Evolutionary conservation across 2,797 vertebrate species (phyloP), one percentile per base, ranked within the genome.

Genomic region (Sebastes kiyomatsui): DNA sequence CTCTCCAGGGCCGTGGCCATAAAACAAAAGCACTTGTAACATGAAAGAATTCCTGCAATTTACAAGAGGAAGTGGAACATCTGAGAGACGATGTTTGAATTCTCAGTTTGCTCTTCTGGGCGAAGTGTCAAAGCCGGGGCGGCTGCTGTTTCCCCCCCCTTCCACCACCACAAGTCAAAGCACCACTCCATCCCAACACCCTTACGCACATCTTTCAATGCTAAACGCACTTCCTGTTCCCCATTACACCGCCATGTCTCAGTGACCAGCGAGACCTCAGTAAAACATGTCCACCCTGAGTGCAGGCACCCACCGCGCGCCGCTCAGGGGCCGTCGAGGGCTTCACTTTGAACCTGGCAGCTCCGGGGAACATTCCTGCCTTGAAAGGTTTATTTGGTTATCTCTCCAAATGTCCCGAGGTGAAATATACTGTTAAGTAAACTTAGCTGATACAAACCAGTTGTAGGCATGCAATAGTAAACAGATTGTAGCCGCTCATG

Each of bases 41-140:
- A 96, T 97, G 96, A 97, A 97, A 97, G 96, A 96, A 97, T 96
- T 96, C 95, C 96, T 95, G 88, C 27, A 28, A 95, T 96, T 96
- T 95, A 95, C 94, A 94, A 96, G 95, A 96, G 95, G 95, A 97
- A 96, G 95, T 95, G 94, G 93, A 94, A 95, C 91, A 95, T 95
- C 96, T 94, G 95, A 96, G 90, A 89, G 95, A 92, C 93, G 87
- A 95, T 92, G 93, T 95, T 96, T 95, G 92, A 94, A 95, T 92
- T 94, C 93, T 94, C 93, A 82, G 90, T 89, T 88, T 84, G 87
- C 90, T 92, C 89, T 91, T 92, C 88, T 93, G 93, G 90, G 91
- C 90, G 28, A 91, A 87, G 90, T 91, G 93, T 94, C 91, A 94
- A 89, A 93, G 88, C 81, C 25, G 67, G 64, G 88, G 75, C 72